Evolutionary conservation across 2,888 invertebrate species (phyloP), one percentile per base, ranked within the genome.

Genomic region (Diogma glabrata): DNA sequence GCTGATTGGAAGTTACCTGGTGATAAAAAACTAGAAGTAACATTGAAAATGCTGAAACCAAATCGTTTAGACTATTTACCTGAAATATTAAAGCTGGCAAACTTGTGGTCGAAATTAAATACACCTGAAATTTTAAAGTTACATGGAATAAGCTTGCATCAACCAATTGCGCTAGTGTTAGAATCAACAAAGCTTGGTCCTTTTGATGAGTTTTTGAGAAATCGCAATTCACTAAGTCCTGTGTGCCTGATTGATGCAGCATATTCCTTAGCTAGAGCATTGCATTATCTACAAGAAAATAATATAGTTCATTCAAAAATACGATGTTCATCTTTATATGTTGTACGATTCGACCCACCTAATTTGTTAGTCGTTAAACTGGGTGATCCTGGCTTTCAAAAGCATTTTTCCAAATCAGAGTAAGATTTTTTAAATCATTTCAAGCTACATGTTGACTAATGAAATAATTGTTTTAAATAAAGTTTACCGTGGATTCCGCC

Each of bases 401-500:
- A 73, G 33, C 72, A 69, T 4, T 79, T 82, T 63, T 72, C 75
- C 24, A 68, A 73, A 20, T 66, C 72, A 52, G 88, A 88, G 89
- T 88, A 69, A 74, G 79, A 73, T 22, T 26, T n/a, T 46, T 33
- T 9, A 40, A 55, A 17, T 17, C 52, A 51, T 24, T 51, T 40
- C 14, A 23, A 16, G 22, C 1, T 43, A n/a, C n/a, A n/a, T n/a
- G n/a, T n/a, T n/a, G n/a, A n/a, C n/a, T n/a, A n/a, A n/a, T n/a
- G n/a, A n/a, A n/a, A n/a, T n/a, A n/a, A 20, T 40, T 38, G 22
- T 50, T 46, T 17, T 53, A 47, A 49, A 59, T 63, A n/a, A 63
- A 91, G 90, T 60, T 76, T 89, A 3, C 89, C 90, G 58, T 95
- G 93, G 93, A 80, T 93, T 63, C 91, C 94, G 0, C 81, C 85